A percentile compares a stretch with the other conserved stretches of the same genome.
Conservation (phyloP, 2,113 vertebrate species). For the Cinclus cinclus region DNA sequence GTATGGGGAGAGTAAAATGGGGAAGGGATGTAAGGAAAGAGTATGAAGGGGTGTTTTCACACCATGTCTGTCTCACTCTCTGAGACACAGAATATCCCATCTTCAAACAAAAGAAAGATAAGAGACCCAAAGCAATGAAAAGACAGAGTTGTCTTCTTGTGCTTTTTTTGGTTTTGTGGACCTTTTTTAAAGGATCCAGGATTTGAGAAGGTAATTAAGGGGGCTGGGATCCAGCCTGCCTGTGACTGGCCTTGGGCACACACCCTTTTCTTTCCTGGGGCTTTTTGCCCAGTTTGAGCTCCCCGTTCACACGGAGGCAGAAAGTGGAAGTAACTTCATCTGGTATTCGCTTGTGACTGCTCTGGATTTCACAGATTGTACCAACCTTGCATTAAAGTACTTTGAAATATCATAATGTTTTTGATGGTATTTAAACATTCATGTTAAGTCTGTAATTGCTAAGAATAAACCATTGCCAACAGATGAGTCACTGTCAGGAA, state of each 20-base stretch:
- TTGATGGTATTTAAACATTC: slow-evolving; percentile 64
- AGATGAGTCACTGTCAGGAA: slow-evolving; percentile 53
- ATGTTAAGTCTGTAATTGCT: slow-evolving; percentile 51
- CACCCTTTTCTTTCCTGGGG: neutral
- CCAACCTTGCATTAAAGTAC: slow-evolving; percentile 4
- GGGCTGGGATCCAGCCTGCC: neutral
- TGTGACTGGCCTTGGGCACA: neutral
- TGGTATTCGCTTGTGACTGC: neutral
- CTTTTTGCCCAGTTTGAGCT: neutral
- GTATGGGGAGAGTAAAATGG: neutral
- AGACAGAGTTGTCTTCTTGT: neutral
- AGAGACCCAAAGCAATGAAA: neutral
- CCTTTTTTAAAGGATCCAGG: neutral
- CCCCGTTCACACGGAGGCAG: accelerated
- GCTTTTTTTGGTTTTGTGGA: neutral
- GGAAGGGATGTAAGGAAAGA: neutral
- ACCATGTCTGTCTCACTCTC: neutral
- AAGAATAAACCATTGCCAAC: slow-evolving; percentile 52
- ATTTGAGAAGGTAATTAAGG: neutral
- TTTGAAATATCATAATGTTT: slow-evolving; percentile 57
- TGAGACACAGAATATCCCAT: neutral
- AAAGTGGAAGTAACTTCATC: neutral
- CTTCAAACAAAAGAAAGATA: neutral
- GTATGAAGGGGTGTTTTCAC: neutral
- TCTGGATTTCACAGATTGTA: slow-evolving; percentile 15